phyloP scores from a whole-genome alignment of 2,888 invertebrate genomes.

The Patella ulyssiponensis region DNA sequence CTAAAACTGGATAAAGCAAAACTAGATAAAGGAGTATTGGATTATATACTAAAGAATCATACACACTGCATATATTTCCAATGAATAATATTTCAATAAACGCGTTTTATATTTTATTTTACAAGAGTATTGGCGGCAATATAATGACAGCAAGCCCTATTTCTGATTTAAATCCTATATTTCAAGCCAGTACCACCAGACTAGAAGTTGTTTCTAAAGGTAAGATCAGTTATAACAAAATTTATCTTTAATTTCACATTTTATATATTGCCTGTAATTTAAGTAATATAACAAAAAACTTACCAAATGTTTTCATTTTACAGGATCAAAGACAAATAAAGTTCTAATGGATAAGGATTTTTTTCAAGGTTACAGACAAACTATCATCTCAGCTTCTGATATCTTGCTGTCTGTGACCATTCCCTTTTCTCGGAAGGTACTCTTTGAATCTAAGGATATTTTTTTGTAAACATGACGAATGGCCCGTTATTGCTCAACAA shows the following conservation, averaged over 20 bases:
- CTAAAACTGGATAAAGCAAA: too few relatives aligned
- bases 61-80: not conserved
- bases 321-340: constrained; percentile 45
- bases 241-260: not conserved
- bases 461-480: too few relatives aligned
- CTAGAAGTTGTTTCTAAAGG: not conserved
- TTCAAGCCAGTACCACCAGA: constrained; percentile 79
- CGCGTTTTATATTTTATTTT: not conserved
- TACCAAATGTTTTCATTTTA: constrained; percentile 2
- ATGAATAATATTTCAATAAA: not conserved
- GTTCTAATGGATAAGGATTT: constrained; percentile 80
- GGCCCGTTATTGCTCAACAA: too few relatives aligned
- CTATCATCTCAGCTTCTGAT: constrained; percentile 82
- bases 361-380: constrained; percentile 89
- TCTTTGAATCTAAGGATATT: too few relatives aligned
- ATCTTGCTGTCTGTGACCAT: constrained; percentile 84
- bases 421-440: constrained; percentile 76
- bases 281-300: not conserved
- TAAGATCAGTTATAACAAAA: not conserved
- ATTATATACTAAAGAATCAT: too few relatives aligned
- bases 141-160: constrained; percentile 95
- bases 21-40: too few relatives aligned
- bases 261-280: not conserved
- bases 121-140: constrained; percentile 87
- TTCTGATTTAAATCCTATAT: constrained; percentile 93